These are phyloP conservation scores for Lindbergichthys nudifrons DNA, from an alignment of 2,797 vertebrate genomes.

Conservation along the genomic window DNA sequence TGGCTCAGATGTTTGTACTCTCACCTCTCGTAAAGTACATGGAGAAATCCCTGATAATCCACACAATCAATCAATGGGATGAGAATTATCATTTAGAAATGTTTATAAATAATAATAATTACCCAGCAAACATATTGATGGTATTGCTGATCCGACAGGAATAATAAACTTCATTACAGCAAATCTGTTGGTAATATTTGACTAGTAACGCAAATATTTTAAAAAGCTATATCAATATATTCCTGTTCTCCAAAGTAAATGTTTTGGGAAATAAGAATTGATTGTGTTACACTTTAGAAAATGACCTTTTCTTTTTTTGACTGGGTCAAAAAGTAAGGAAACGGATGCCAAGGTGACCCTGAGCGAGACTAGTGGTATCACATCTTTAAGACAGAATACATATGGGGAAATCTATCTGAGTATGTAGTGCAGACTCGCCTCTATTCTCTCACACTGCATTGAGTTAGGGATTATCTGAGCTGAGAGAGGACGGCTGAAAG, in stretches of 20 bases:
- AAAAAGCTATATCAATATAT: neutral
- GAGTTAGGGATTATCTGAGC: neutral
- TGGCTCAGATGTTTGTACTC: neutral
- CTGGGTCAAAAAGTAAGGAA: neutral
- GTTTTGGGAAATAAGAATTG: neutral
- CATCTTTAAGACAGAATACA: neutral
- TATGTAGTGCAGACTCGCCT: neutral
- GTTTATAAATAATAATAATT: slow-evolving; percentile 2
- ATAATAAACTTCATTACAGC: neutral
- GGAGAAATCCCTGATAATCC: slow-evolving; percentile 19
- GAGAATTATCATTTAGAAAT: neutral
- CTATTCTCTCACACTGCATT: neutral
- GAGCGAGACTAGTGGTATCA: neutral
- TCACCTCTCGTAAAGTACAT: neutral
- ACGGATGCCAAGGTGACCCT: neutral
- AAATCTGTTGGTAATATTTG: neutral
- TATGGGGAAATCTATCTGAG: neutral
- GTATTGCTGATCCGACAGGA: too few relatives aligned
- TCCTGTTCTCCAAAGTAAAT: neutral
- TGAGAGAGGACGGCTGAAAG: neutral
- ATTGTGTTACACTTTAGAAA: neutral
- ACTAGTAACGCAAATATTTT: neutral
- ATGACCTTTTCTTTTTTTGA: slow-evolving; percentile 3
- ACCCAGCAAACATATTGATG: slow-evolving; percentile 3
- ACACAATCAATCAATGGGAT: slow-evolving; percentile 22